phyloP scores from a whole-genome alignment of 2,113 vertebrate species.

The Myrmecobius fasciatus region DNA sequence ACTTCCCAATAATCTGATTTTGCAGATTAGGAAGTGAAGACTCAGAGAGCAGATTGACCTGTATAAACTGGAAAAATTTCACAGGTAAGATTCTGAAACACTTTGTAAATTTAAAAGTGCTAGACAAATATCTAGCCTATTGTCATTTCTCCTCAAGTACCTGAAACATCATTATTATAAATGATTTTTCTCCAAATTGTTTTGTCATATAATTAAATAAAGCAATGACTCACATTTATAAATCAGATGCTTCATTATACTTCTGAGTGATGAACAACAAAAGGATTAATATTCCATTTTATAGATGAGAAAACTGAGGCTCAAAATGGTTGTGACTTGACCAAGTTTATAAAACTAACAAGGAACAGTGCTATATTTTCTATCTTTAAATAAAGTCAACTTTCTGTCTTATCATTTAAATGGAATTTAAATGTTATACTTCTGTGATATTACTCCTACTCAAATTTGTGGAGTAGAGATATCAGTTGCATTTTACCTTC shows the following conservation, averaged over 20 bases:
- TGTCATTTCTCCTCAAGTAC: not conserved
- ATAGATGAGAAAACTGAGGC: not conserved
- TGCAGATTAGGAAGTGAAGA: slow-evolving; percentile 29
- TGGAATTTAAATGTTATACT: not conserved
- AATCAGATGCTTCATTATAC: not conserved
- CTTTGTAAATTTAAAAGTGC: not conserved
- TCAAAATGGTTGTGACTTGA: not conserved
- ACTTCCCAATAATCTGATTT: not conserved
- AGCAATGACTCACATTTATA: not conserved
- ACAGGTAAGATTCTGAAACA: not conserved
- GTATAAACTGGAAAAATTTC: not conserved
- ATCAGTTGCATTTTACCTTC: not conserved
- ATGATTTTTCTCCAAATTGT: not conserved
- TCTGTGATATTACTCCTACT: not conserved
- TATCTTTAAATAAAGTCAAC: not conserved
- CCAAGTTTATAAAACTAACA: not conserved
- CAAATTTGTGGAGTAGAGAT: not conserved
- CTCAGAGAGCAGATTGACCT: not conserved
- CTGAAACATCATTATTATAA: not conserved
- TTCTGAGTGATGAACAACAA: not conserved
- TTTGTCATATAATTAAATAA: not conserved
- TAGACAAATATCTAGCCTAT: not conserved
- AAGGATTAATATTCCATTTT: not conserved
- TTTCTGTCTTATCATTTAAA: not conserved
- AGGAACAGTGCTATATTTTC: not conserved